A percentile compares a stretch with the other conserved stretches of the same genome.
Conservation (phyloP, 2,888 invertebrate species). For the Heliconius ethilla region DNA sequence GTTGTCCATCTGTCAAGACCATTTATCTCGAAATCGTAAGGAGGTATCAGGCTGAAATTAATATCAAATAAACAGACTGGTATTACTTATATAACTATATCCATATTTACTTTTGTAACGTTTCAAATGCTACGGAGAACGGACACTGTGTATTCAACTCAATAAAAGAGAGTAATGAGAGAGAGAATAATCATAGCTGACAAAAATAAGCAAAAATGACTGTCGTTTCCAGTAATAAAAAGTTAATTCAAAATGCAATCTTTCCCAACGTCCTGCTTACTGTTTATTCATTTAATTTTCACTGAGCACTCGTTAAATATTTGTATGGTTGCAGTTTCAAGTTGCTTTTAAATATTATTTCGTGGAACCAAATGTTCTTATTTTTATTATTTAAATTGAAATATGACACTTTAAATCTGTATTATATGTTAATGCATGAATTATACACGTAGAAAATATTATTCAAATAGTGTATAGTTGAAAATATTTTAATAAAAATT, state of each 20-base stretch:
- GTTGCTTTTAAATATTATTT: conserved; percentile 23
- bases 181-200: neutral
- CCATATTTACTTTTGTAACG: neutral
- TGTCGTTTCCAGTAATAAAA: neutral
- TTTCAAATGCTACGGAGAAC: neutral
- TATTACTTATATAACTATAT: neutral
- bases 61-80: too few species aligned
- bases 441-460: too few species aligned
- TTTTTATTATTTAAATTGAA: neutral
- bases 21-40: too few species aligned
- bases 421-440: neutral
- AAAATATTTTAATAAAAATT: too few species aligned
- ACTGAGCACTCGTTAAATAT: conserved; percentile 26
- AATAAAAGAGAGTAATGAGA: too few species aligned
- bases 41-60: too few species aligned
- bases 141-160: too few species aligned
- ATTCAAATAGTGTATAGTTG: too few species aligned
- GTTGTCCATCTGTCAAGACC: too few species aligned
- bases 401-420: neutral
- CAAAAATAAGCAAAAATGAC: neutral
- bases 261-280: conserved; percentile 1
- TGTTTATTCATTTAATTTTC: conserved; percentile 28
- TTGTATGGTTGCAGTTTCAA: conserved; percentile 22
- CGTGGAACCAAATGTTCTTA: neutral
- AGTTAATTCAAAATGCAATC: conserved; percentile 10